Conservation (phyloP, 2,113 vertebrate genomes). For the Hirundichthys speculiger region DNA sequence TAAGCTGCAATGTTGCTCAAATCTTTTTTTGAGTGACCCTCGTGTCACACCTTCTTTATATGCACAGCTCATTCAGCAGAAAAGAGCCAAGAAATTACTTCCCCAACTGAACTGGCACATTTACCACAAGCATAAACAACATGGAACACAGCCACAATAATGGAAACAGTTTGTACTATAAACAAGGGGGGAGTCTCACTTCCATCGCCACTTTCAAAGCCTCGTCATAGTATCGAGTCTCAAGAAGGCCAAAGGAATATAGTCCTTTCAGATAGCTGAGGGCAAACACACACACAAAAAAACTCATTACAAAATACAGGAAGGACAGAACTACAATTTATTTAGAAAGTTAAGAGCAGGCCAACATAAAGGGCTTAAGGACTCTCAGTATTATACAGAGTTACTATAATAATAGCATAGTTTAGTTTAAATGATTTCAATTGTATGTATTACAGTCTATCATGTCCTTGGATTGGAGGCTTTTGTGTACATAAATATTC, state of each 20-base stretch:
- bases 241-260: constrained; percentile 92
- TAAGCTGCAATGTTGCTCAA: background rate
- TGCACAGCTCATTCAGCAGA: constrained; percentile 7
- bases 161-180: background rate
- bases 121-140: no score
- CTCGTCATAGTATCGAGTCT: constrained; percentile 87
- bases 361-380: no score
- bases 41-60: constrained; percentile 9
- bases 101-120: constrained; percentile 6
- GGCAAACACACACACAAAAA: background rate
- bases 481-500: no score
- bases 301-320: background rate
- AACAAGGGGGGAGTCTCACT: constrained; percentile 73
- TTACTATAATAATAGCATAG: no score
- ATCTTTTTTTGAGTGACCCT: constrained; percentile 11
- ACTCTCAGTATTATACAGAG: background rate
- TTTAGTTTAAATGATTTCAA: no score
- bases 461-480: background rate
- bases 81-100: constrained; percentile 27
- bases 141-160: constrained; percentile 3
- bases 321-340: background rate
- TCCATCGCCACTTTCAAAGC: constrained; percentile 90
- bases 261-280: constrained; percentile 91
- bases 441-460: background rate
- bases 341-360: background rate